phyloP scores from a whole-genome alignment of 2,113 vertebrate genomes.

The Pseudopipra pipra region DNA sequence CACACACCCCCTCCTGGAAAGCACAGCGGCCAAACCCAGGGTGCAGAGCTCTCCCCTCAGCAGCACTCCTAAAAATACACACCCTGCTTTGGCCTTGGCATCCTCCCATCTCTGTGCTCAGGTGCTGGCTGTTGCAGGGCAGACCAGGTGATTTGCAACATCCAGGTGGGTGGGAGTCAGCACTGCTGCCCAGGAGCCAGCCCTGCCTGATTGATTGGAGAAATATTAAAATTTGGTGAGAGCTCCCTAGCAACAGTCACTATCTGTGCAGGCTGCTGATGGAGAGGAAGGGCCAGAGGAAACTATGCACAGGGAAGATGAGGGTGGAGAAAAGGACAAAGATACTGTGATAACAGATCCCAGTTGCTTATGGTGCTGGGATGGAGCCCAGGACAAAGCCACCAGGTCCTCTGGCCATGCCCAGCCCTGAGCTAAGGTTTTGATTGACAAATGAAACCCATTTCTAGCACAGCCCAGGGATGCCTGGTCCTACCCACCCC shows the following conservation, averaged over 20 bases:
- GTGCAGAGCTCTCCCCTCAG: background rate
- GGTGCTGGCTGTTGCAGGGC: background rate
- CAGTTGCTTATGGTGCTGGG: background rate
- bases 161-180: background rate
- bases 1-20: background rate
- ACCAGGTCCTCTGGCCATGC: background rate
- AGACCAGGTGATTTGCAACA: fast-evolving
- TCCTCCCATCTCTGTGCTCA: background rate
- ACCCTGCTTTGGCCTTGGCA: fast-evolving
- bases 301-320: background rate
- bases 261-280: background rate
- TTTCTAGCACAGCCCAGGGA: background rate
- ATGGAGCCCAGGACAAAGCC: background rate
- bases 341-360: background rate
- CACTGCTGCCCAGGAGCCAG: background rate
- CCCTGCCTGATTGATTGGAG: background rate
- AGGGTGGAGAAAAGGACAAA: background rate
- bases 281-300: background rate
- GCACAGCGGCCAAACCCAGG: background rate
- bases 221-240: background rate
- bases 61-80: background rate
- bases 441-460: fast-evolving
- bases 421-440: background rate
- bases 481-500: background rate
- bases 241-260: conserved; percentile 49